phyloP scores from a whole-genome alignment of 2,797 vertebrate species.

The Vultur gryphus region DNA sequence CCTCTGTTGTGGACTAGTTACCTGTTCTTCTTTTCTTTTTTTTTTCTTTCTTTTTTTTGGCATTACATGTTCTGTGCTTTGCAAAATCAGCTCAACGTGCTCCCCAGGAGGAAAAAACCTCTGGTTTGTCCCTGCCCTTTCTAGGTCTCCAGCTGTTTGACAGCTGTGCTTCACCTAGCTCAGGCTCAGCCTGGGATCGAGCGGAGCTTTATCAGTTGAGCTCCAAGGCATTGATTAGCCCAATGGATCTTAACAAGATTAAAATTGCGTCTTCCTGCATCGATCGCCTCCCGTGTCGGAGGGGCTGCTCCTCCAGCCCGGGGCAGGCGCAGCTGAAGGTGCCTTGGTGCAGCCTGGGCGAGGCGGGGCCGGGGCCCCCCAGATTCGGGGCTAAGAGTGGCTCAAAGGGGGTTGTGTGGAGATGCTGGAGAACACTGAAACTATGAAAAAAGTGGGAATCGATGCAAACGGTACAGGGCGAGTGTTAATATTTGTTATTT shows the following conservation, averaged over 20 bases:
- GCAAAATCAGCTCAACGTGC: neutral
- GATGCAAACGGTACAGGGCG: neutral
- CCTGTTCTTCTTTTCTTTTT: neutral
- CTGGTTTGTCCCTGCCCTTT: neutral
- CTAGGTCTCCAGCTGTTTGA: neutral
- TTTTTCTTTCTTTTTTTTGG: neutral
- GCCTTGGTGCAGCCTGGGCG: neutral
- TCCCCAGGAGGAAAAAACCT: neutral
- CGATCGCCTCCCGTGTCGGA: fast-evolving
- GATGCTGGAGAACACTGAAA: neutral
- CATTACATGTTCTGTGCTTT: neutral
- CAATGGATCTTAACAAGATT: fast-evolving
- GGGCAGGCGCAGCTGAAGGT: neutral
- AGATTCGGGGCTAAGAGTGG: neutral
- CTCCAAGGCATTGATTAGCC: neutral
- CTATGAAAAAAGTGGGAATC: neutral
- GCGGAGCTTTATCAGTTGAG: neutral
- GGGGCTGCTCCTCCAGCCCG: neutral
- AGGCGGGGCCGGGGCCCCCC: neutral
- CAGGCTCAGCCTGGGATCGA: neutral
- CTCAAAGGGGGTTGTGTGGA: neutral
- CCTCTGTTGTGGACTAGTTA: neutral
- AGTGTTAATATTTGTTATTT: neutral
- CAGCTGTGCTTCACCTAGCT: neutral
- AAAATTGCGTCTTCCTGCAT: neutral